Percentiles rank a stretch among this genome's conserved stretches.
Conservation (phyloP, 2,113 vertebrate species). For the Tricholaema leucomelas region DNA sequence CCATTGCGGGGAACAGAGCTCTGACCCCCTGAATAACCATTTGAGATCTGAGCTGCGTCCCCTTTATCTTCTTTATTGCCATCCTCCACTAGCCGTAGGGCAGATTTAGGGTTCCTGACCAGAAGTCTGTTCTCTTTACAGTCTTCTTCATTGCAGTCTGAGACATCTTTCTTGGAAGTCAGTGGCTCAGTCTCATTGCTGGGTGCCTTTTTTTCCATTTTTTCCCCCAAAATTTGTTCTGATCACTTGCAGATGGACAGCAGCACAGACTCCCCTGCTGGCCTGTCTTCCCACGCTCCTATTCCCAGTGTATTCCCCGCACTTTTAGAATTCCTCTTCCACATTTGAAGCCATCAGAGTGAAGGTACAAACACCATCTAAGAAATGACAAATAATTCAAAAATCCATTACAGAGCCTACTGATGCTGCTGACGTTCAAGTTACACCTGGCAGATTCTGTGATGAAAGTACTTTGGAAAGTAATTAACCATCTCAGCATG, state of each 20-base stretch:
- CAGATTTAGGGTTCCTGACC: constrained; percentile 62
- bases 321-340: constrained; percentile 4
- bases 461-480: background rate
- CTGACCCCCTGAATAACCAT: constrained; percentile 85
- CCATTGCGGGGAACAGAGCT: constrained; percentile 68
- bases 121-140: constrained; percentile 81
- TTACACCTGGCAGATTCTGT: background rate
- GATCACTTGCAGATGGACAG: constrained; percentile 38
- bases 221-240: background rate
- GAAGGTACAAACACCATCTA: constrained; percentile 38
- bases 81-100: constrained; percentile 43
- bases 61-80: constrained; percentile 69
- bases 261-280: background rate
- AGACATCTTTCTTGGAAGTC: constrained; percentile 62
- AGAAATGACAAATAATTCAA: background rate
- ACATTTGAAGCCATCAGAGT: background rate
- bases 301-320: background rate
- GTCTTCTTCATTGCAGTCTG: constrained; percentile 71
- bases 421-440: background rate
- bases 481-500: background rate
- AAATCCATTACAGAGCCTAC: background rate
- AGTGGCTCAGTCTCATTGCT: constrained; percentile 73
- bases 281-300: background rate
- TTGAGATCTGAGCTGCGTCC: constrained; percentile 82
- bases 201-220: constrained; percentile 87